Evolutionary conservation across 2,113 vertebrate species (phyloP).

Genomic region (Diadophis punctatus): DNA sequence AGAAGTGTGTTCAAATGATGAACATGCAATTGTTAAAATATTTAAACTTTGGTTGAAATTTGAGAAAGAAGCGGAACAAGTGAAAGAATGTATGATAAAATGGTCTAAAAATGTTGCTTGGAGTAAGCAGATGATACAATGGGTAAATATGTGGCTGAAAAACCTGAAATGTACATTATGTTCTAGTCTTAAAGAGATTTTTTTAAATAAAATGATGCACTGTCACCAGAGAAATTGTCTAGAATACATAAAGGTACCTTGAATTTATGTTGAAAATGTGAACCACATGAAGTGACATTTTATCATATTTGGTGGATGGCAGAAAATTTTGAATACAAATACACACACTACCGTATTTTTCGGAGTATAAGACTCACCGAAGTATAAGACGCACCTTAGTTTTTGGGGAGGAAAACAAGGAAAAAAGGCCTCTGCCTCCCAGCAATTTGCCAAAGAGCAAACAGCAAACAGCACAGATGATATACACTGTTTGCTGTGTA

Average conservation of each 20-base stretch:
- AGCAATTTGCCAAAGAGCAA: no score
- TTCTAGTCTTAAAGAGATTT: background rate
- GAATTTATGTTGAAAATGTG: background rate
- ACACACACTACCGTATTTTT: no score
- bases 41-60: background rate
- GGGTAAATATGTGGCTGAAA: background rate
- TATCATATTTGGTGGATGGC: background rate
- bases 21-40: background rate
- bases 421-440: no score
- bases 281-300: background rate
- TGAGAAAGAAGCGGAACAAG: background rate
- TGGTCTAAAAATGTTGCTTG: background rate
- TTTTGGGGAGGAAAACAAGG: no score
- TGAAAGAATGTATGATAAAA: background rate
- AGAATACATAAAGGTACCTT: background rate
- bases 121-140: background rate
- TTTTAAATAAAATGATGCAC: background rate
- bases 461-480: no score
- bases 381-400: no score
- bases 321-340: background rate
- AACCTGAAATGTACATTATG: background rate
- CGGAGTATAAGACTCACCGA: no score
- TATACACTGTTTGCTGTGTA: no score
- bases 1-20: background rate
- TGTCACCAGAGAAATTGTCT: background rate